Base-by-base conservation (phyloP, 2,888 invertebrate species). In the Patella pellucida region DNA sequence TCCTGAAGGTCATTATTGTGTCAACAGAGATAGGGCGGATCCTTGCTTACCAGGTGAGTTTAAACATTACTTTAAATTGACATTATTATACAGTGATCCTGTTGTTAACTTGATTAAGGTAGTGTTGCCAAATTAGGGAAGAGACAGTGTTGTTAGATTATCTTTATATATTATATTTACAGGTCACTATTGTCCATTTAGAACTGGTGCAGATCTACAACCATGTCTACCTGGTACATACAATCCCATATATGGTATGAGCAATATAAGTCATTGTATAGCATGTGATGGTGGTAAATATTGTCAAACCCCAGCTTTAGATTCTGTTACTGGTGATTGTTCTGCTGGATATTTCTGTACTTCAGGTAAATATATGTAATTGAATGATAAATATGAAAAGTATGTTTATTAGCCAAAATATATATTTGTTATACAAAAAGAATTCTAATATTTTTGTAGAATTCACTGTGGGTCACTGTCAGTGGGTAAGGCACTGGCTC, bases 221-320 rank as follows among this genome's bases (percentile, higher is more conserved):
- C 84, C 85, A 3, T 90, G 90, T 74, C 90, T 89, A 5, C 84
- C 87, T 9, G 90, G 90, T 19, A 90, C 88, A 0, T 90, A 86
- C 81, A 89, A 86, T 78, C 87, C 89, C 0, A 73, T 79, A 11
- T 71, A 73, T 9, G 88, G 88, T 4, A 54, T 89, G 41, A 78
- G 79, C 9, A 79, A 82, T 67, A 82, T 80, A 67, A 83, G 81
- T 9, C 83, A 89, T 73, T 90, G 90, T 81, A 88, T 86, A 50
- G 86, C 84, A 77, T 90, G 90, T 87, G 85, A 85, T 76, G 89
- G 88, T 68, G 89, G 90, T 12, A 85, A 82, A 71, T 90, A 86
- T 79, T 90, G 90, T 78, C 83, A 76, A 69, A 79, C 82, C 1
- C 83, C 85, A 14, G 89, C 85, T 9, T 82, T 83, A 72, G 75